Base-by-base conservation (phyloP, 2,888 invertebrate species). In the Heteropelma amictum region DNA sequence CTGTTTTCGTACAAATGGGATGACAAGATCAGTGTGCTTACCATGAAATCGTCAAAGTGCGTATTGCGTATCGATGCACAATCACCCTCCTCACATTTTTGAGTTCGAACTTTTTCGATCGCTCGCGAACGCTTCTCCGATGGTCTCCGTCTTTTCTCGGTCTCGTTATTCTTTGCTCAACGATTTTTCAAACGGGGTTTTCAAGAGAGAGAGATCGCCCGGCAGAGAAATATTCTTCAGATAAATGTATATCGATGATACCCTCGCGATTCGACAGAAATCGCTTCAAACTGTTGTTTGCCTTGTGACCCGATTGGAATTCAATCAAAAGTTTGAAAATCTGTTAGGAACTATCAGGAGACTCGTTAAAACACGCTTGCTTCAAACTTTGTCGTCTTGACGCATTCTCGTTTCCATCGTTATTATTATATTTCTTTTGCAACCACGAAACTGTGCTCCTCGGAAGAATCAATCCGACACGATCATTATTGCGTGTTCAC, bases 41-140 rank as follows among this genome's bases (percentile, higher is more conserved):
- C 75, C 75, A 26, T 71, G 28, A 42, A 75, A 67, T 67, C 45
- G 56, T 19, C 14, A 75, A 61, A 56, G 7, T 51, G 49, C 51
- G 61, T 42, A 61, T 71, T 58, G 49, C 61, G 26, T 56, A 35
- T 21, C 49, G 65, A 42, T 56, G 61, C 71, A 67, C 61, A 30
- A 8, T 40, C 47, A 30, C 12, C 28, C 54, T 42, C 28, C 40
- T 47, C 60, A 47, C 47, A 60, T 51, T 7, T 60, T 74, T 21
- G 19, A 33, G 58, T 54, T 28, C 33, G 30, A 68, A 30, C 40
- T 40, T 47, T 56, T 40, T 23, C 54, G 23, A 63, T 49, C 51
- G 28, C 56, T 38, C 19, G 21, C 23, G 28, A 47, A 26, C 26
- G 38, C 26, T 35, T 38, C 28, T 38, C 10, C 21, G 12, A 10